Percentiles rank a stretch among this genome's conserved stretches.
Conservation (phyloP, 92 coral and sea anemone species). For the Plumapathes pennacea region DNA sequence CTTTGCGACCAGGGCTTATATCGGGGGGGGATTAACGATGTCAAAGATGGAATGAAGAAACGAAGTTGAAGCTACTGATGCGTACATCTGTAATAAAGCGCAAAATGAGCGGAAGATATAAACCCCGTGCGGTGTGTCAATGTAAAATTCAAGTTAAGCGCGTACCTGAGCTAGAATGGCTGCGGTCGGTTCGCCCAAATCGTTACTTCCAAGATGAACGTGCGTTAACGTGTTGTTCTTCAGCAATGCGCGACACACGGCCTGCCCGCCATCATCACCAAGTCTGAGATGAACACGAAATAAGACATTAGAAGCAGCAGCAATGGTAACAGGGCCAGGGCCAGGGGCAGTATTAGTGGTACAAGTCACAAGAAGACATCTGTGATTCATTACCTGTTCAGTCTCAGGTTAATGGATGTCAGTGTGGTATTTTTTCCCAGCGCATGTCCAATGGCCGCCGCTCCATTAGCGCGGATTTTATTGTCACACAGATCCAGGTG, state of each 20-base stretch:
- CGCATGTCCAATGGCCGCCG: conserved; percentile 93
- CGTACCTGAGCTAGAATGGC: conserved; percentile 96
- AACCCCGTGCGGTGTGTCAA: too few relatives aligned
- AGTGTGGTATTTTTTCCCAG: conserved; percentile 80
- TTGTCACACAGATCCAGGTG: conserved; percentile 81
- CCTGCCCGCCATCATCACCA: conserved; percentile 96
- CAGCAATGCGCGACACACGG: conserved; percentile 75
- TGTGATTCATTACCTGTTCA: conserved; percentile 58
- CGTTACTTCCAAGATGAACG: conserved; percentile 90
- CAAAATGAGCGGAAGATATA: too few relatives aligned
- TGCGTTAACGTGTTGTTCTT: conserved; percentile 78
- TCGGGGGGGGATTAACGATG: too few relatives aligned
- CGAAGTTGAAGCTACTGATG: too few relatives aligned
- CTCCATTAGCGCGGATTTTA: conserved; percentile 85
- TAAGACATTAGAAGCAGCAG: background rate
- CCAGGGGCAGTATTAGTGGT: background rate
- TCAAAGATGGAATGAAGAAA: too few relatives aligned
- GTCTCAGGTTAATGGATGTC: conserved; percentile 64
- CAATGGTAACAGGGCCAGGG: background rate
- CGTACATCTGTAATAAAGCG: too few relatives aligned
- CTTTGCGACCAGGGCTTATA: too few relatives aligned
- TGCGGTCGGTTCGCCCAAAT: conserved; percentile 97
- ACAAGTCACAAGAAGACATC: background rate
- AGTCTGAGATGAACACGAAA: conserved; percentile 51
- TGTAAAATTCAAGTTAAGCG: too few relatives aligned